phyloP scores from a whole-genome alignment of 2,888 invertebrate genomes.

The Caenorhabditis sp. region DNA sequence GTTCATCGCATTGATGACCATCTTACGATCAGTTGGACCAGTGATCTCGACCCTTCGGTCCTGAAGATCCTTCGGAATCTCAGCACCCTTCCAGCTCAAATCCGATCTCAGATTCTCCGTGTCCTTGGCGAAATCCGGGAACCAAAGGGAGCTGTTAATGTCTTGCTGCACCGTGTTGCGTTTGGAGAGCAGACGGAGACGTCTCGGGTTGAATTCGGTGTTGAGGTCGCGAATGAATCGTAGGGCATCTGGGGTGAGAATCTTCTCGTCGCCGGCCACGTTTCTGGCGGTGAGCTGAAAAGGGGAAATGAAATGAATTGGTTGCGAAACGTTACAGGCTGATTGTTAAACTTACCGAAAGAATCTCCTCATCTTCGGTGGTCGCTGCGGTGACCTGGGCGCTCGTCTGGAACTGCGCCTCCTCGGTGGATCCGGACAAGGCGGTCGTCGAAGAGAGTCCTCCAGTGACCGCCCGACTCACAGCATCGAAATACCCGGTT shows the following conservation, averaged over 20 bases:
- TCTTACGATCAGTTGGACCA: slow-evolving; percentile 86
- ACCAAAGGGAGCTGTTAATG: slow-evolving; percentile 80
- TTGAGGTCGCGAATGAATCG: slow-evolving; percentile 86
- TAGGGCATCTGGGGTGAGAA: slow-evolving; percentile 86
- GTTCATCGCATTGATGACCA: slow-evolving; percentile 87
- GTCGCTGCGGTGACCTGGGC: slow-evolving; percentile 73
- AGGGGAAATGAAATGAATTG: too few species aligned
- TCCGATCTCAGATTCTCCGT: slow-evolving; percentile 85
- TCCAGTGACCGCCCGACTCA: slow-evolving; percentile 81
- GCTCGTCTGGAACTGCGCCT: slow-evolving; percentile 82
- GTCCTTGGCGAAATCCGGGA: slow-evolving; percentile 84
- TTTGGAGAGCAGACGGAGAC: slow-evolving; percentile 76
- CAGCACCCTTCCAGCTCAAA: slow-evolving; percentile 85
- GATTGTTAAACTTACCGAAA: slow-evolving; percentile 65
- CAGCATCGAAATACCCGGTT: slow-evolving; percentile 84
- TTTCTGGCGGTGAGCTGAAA: slow-evolving; percentile 77
- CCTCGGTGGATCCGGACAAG: slow-evolving; percentile 83
- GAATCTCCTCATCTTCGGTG: slow-evolving; percentile 81
- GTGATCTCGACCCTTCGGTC: slow-evolving; percentile 84
- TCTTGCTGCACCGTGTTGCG: slow-evolving; percentile 76
- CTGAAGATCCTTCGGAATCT: slow-evolving; percentile 73
- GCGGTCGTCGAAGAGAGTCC: slow-evolving; percentile 80
- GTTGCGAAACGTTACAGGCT: too few species aligned
- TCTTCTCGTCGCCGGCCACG: slow-evolving; percentile 84
- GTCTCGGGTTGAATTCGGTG: slow-evolving; percentile 85